Base-by-base conservation (phyloP, 2,113 vertebrate genomes). In the Bettongia penicillata region DNA sequence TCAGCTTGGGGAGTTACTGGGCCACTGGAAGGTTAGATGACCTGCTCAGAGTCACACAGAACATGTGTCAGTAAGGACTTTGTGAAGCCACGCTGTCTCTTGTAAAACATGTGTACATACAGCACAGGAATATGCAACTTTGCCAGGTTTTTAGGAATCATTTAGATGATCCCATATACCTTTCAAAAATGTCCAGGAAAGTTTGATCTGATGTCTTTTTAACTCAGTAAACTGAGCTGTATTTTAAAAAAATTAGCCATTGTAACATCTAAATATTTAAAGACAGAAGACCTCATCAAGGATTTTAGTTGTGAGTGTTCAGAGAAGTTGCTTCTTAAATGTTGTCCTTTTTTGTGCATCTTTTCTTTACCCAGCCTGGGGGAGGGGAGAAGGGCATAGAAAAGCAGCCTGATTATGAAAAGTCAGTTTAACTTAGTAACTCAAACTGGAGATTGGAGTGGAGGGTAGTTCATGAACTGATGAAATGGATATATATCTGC, bases 221-320 rank as follows among this genome's bases (percentile, higher is more conserved):
- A 6, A 89, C 52, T 90, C 8, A 51, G 12, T 43, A 84, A 68
- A 23, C 68, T 84, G 6, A 43, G 37, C n/a, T n/a, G 68, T 77
- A n/a, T 43, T 19, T 77, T 84, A 22, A 55, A 55, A 55, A 94
- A 57, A 94, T 25, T 84, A 96, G 92, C 91, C 91, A 53, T 16
- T 11, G 3, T 51, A 16, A 26, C 51, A 93, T 91, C 49, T 51
- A 43, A 43, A 43, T 84, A 91, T 84, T 93, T 95, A 24, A 90
- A 19, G 19, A 43, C n/a, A 43, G 19, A 84, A 84, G n/a, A 94
- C 94, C 19, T 94, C 26, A 49, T 53, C 26, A 3, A 52, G 77
- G 24, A 77, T 52, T 95, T 91, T 49, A 61, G 47, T 91, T n/a
- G n/a, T 84, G 77, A 50, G 48, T 90, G 91, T 96, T 22, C 0